Evolutionary conservation across 2,113 vertebrate genomes (phyloP).

Genomic region (Conger conger): DNA sequence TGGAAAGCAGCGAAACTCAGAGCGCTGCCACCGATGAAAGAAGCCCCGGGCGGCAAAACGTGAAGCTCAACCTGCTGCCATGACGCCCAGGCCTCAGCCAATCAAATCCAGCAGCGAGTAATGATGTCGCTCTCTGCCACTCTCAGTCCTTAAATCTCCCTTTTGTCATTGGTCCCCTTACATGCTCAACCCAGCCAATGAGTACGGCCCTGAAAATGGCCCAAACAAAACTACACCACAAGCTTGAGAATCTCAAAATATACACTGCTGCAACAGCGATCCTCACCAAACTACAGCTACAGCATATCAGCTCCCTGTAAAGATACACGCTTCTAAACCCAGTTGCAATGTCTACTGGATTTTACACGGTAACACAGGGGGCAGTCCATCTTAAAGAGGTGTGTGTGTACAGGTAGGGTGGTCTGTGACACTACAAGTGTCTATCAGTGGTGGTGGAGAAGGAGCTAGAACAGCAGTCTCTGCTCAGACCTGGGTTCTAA

Average conservation of each 20-base stretch:
- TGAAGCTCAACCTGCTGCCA: background rate
- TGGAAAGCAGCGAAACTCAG: background rate
- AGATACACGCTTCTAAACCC: background rate
- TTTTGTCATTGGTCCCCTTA: background rate
- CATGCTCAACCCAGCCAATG: background rate
- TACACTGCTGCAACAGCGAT: background rate
- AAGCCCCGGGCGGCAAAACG: background rate
- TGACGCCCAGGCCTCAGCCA: background rate
- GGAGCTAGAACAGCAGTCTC: background rate
- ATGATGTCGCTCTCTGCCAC: background rate
- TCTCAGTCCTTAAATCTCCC: background rate
- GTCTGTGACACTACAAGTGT: background rate
- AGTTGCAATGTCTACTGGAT: background rate
- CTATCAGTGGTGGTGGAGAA: background rate
- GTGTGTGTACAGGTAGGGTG: background rate
- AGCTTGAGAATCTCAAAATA: background rate
- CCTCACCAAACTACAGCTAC: background rate
- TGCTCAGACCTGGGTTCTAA: background rate
- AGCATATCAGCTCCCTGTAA: background rate
- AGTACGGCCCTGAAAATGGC: background rate
- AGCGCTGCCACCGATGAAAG: background rate
- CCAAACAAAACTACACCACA: background rate
- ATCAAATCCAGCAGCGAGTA: background rate
- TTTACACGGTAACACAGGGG: background rate
- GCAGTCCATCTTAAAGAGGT: background rate